phyloP scores from a whole-genome alignment of 1,140 invertebrate species.

The Eurytemora carolleeae region DNA sequence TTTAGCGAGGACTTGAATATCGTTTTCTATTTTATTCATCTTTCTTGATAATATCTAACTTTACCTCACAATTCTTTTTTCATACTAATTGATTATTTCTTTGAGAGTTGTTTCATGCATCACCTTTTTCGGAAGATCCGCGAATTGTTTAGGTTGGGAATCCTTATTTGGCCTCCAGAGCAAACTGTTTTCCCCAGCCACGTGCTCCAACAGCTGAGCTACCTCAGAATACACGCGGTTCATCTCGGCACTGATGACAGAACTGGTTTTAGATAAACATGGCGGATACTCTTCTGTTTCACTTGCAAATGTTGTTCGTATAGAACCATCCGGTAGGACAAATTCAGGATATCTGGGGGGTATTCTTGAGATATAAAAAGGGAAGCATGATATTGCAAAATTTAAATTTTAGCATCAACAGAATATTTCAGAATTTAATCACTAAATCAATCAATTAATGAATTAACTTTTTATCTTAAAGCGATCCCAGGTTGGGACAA shows the following conservation, averaged over 20 bases:
- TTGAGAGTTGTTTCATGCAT: not conserved
- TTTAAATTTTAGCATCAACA: too few relatives aligned
- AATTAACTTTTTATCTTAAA: too few relatives aligned
- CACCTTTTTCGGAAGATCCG: too few relatives aligned
- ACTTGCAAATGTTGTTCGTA: not conserved
- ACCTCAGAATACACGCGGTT: not conserved
- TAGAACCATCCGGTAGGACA: not conserved
- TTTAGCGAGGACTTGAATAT: too few relatives aligned
- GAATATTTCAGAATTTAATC: too few relatives aligned
- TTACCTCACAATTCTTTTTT: not conserved
- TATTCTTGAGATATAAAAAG: too few relatives aligned
- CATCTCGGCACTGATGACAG: not conserved
- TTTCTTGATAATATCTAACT: not conserved
- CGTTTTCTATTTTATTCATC: not conserved
- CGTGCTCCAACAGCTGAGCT: not conserved
- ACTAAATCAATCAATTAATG: too few relatives aligned
- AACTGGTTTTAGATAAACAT: not conserved
- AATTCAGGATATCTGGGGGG: not conserved
- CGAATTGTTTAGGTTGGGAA: too few relatives aligned
- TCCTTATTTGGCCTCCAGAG: too few relatives aligned
- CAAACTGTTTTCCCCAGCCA: too few relatives aligned
- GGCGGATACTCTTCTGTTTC: not conserved
- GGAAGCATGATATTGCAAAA: too few relatives aligned
- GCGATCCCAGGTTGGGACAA: too few relatives aligned
- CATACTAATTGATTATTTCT: not conserved